phyloP scores from a whole-genome alignment of 2,888 invertebrate species.

The Hypena proboscidalis region DNA sequence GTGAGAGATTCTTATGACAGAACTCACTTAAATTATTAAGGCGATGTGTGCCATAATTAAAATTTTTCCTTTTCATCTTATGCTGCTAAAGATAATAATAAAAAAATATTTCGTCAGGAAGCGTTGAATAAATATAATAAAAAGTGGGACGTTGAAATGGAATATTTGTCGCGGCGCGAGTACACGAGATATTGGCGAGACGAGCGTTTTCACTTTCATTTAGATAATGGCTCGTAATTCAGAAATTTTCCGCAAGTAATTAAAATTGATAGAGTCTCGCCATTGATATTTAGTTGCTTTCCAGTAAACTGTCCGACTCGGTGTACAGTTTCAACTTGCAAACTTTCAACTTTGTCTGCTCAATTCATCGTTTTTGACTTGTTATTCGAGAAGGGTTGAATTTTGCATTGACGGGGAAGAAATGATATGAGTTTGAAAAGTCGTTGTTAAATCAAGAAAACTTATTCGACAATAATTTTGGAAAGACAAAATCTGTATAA shows the following conservation, averaged over 20 bases:
- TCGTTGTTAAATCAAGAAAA: conserved; percentile 17
- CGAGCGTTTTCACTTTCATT: conserved; percentile 59
- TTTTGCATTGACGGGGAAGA: conserved; percentile 24
- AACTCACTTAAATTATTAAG: conserved; percentile 22
- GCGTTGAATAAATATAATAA: conserved; percentile 39
- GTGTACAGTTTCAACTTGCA: conserved; percentile 25
- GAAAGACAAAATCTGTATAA: conserved; percentile 16
- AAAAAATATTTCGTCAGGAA: conserved; percentile 39
- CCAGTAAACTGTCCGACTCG: conserved; percentile 28
- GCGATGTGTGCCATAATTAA: conserved; percentile 35
- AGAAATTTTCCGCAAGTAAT: conserved; percentile 64
- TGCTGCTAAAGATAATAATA: conserved; percentile 25
- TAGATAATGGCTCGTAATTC: conserved; percentile 66
- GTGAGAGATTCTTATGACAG: conserved; percentile 1
- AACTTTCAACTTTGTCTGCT: conserved; percentile 20
- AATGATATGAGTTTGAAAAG: conserved; percentile 30
- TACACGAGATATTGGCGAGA: conserved; percentile 27
- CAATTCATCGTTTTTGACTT: conserved; percentile 29
- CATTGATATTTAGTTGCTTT: conserved; percentile 56
- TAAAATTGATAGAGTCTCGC: conserved; percentile 64
- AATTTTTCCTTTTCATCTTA: conserved; percentile 26
- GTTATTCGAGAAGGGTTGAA: conserved; percentile 32
- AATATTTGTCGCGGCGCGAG: conserved; percentile 32
- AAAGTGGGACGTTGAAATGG: conserved; percentile 30
- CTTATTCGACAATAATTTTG: conserved; percentile 25